phyloP scores from a whole-genome alignment of 2,113 vertebrate genomes.

The Burhinus oedicnemus region DNA sequence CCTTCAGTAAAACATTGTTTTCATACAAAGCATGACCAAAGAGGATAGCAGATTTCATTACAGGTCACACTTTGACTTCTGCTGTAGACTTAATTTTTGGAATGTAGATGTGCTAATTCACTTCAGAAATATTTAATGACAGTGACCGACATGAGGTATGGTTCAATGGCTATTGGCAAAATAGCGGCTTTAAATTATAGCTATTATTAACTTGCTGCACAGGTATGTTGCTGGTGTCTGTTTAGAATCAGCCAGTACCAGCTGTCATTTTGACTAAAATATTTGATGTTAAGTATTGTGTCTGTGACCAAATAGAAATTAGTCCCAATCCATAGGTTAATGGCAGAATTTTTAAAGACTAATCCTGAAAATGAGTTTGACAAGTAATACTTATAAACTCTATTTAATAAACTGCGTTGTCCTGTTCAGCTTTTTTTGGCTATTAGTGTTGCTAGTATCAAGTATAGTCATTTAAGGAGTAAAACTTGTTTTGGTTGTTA shows the following conservation, averaged over 20 bases:
- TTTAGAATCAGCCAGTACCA: neutral
- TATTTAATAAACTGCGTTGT: neutral
- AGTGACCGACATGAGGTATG: neutral
- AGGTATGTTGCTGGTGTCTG: neutral
- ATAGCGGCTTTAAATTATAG: neutral
- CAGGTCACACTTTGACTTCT: neutral
- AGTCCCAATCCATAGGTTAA: neutral
- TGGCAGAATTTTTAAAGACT: neutral
- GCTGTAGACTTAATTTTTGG: neutral
- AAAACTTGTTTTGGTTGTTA: neutral
- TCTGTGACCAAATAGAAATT: neutral
- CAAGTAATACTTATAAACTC: neutral
- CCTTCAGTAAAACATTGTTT: neutral
- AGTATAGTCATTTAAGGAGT: neutral
- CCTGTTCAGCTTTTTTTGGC: neutral
- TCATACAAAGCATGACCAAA: neutral
- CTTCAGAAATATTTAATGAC: neutral
- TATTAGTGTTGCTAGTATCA: neutral
- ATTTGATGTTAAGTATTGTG: neutral
- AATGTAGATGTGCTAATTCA: neutral
- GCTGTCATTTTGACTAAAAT: neutral
- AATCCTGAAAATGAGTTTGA: neutral
- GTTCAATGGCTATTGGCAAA: neutral
- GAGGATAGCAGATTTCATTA: neutral
- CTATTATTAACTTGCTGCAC: neutral